Percentiles rank a stretch among this genome's conserved stretches.
phyloP scores from a whole-genome alignment of 2,888 invertebrate genomes.

The Hirtodrosophila histrioides region DNA sequence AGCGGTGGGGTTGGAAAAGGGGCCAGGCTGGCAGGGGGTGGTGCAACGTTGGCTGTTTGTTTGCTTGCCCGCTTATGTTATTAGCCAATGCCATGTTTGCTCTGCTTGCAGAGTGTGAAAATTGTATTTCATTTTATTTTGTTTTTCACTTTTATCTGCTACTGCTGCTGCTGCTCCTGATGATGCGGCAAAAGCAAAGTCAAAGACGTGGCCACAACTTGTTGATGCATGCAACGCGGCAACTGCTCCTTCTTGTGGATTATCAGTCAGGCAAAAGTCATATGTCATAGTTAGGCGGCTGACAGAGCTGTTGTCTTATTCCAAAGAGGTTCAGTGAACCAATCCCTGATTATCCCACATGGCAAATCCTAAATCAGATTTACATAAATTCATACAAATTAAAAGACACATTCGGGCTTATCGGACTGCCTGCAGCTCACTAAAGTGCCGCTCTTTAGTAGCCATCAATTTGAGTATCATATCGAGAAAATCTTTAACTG shows the following conservation, averaged over 20 bases:
- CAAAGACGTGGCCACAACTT: constrained; percentile 50
- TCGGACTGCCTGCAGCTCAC: constrained; percentile 31
- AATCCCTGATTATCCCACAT: constrained; percentile 1
- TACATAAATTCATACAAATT: constrained; percentile 63
- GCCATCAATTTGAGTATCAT: constrained; percentile 60
- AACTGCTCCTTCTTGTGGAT: constrained; percentile 46
- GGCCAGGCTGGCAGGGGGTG: neutral
- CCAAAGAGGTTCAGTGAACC: constrained; percentile 44
- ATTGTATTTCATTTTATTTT: constrained; percentile 43
- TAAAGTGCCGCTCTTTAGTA: constrained; percentile 59
- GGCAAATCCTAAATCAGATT: constrained; percentile 38
- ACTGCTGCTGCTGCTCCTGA: constrained; percentile 10
- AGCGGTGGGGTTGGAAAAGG: neutral
- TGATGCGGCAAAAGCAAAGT: constrained; percentile 27
- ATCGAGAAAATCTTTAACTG: constrained; percentile 43
- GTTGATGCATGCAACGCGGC: constrained; percentile 60
- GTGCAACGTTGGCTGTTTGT: constrained; percentile 47
- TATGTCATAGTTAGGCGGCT: constrained; percentile 36
- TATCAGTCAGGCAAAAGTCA: constrained; percentile 30
- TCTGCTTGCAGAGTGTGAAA: constrained; percentile 62
- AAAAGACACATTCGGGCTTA: constrained; percentile 43
- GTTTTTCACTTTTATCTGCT: constrained; percentile 6
- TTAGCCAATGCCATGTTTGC: constrained; percentile 73
- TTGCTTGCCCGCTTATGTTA: constrained; percentile 74
- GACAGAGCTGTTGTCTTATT: neutral